Conservation (phyloP, 2,797 vertebrate genomes). For the Halcyon chelicuti region DNA sequence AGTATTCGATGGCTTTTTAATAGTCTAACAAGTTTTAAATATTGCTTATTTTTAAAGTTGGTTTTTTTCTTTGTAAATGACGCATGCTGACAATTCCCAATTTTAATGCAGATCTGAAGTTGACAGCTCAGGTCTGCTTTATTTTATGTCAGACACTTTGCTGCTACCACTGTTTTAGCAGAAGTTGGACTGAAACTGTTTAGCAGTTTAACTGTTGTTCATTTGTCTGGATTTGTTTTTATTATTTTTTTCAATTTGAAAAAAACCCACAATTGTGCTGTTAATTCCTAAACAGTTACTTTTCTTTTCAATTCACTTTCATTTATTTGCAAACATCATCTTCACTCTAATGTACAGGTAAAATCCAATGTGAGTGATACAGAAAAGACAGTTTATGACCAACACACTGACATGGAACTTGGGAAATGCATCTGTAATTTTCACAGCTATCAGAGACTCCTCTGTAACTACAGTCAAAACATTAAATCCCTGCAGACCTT, state of each 20-base stretch:
- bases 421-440: neutral
- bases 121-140: neutral
- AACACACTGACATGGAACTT: neutral
- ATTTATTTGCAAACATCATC: neutral
- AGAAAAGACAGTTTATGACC: neutral
- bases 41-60: neutral
- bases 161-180: neutral
- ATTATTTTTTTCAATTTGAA: neutral
- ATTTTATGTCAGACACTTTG: neutral
- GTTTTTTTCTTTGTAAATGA: neutral
- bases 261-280: fast-evolving
- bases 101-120: neutral
- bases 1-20: neutral
- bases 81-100: neutral
- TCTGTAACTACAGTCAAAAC: neutral
- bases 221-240: neutral
- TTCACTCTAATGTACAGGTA: neutral
- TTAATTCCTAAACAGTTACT: neutral
- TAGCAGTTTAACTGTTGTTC: neutral
- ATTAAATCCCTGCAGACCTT: neutral
- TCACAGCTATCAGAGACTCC: neutral
- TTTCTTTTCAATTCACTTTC: neutral
- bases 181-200: neutral
- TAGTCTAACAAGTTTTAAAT: neutral
- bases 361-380: neutral